Evolutionary conservation across 2,888 invertebrate genomes (phyloP).

Genomic region (Meiosimyza decipiens): DNA sequence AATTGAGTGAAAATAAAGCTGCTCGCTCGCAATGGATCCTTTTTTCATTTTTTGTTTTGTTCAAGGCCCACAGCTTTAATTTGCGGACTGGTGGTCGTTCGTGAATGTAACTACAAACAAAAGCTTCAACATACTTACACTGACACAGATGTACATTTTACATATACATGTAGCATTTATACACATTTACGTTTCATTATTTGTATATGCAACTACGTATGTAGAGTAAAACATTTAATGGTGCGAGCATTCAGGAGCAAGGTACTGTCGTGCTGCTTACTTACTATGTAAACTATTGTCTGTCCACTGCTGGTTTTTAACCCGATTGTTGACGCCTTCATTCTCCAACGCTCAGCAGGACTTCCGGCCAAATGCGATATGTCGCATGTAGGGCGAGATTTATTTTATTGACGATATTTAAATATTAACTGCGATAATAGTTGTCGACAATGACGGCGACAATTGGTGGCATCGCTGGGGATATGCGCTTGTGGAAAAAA

Average conservation of each 20-base stretch:
- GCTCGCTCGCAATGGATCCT: slow-evolving; percentile 16
- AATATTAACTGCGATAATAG: slow-evolving; percentile 42
- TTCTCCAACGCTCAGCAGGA: slow-evolving; percentile 48
- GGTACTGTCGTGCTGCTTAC: neutral
- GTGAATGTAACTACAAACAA: neutral
- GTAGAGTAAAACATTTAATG: no score
- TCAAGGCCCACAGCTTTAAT: neutral
- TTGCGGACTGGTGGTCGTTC: slow-evolving; percentile 7
- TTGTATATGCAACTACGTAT: no score
- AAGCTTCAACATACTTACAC: no score
- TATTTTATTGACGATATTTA: slow-evolving; percentile 43
- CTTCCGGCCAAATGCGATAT: slow-evolving; percentile 49
- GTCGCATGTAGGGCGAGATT: slow-evolving; percentile 31
- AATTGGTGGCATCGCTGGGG: neutral
- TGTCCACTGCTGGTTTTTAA: neutral
- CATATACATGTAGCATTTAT: no score
- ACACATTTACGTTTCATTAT: no score
- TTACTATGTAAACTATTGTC: no score
- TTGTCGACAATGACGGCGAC: slow-evolving; percentile 31
- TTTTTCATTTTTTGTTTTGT: neutral
- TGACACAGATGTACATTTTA: no score
- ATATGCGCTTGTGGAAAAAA: no score
- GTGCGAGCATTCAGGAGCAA: no score
- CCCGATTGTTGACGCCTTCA: neutral
- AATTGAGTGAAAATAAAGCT: slow-evolving; percentile 65